Conservation (phyloP, 2,888 invertebrate species). For the Heteromyza rotundicornis region DNA sequence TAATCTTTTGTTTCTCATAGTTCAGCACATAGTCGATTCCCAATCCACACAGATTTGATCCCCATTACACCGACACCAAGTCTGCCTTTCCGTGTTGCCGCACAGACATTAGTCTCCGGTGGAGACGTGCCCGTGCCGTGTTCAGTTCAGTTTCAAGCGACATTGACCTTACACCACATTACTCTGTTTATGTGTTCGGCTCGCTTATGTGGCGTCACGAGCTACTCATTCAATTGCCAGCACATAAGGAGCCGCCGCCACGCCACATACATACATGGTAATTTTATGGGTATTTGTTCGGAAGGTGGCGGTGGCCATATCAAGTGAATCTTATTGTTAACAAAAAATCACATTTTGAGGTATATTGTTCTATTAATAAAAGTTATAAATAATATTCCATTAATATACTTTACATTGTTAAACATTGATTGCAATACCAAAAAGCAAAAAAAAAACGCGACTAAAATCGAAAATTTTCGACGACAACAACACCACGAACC, state of each 20-base stretch:
- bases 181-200: slow-evolving; percentile 15
- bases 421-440: too few species aligned
- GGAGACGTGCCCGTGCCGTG: slow-evolving; percentile 16
- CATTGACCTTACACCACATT: slow-evolving; percentile 56
- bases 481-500: too few species aligned
- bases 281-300: neutral
- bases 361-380: too few species aligned
- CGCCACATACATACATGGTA: neutral
- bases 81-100: slow-evolving; percentile 23
- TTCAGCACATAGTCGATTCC: too few species aligned
- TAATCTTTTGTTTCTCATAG: too few species aligned
- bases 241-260: too few species aligned
- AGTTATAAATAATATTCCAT: too few species aligned
- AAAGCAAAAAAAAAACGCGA: too few species aligned
- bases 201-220: slow-evolving; percentile 13
- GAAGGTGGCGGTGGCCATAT: neutral
- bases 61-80: slow-evolving; percentile 17
- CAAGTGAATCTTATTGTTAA: slow-evolving; percentile 18
- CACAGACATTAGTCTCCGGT: slow-evolving; percentile 9
- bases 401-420: too few species aligned
- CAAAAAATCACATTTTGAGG: too few species aligned
- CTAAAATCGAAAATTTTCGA: too few species aligned
- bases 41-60: neutral
- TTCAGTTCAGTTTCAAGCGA: slow-evolving; percentile 43
- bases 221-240: slow-evolving; percentile 15